phyloP scores from a whole-genome alignment of 2,888 invertebrate species.

The Drosophila nr. fundita region DNA sequence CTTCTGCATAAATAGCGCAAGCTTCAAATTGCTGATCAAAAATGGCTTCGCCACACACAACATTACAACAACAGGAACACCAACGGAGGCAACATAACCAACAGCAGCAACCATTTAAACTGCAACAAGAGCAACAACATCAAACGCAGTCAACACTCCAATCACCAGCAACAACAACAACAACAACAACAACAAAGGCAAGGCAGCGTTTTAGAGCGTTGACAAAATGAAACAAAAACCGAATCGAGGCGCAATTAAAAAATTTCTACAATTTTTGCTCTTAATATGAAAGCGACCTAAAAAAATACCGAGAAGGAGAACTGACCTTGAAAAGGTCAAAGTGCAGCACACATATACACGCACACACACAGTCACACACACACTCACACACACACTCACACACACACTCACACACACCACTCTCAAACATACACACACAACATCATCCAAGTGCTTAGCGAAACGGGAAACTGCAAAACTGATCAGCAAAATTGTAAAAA shows the following conservation, averaged over 20 bases:
- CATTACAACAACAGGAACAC: constrained; percentile 22
- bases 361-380: constrained; percentile 14
- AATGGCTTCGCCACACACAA: constrained; percentile 57
- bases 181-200: constrained; percentile 35
- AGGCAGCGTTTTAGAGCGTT: constrained; percentile 53
- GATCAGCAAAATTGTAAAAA: constrained; percentile 52
- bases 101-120: constrained; percentile 28
- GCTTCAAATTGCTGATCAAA: constrained; percentile 29
- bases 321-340: constrained; percentile 43
- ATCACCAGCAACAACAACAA: constrained; percentile 15
- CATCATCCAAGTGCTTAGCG: constrained; percentile 10
- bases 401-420: constrained; percentile 8
- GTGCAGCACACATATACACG: constrained; percentile 41
- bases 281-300: constrained; percentile 50
- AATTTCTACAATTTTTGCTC: constrained; percentile 30
- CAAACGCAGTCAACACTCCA: constrained; percentile 16
- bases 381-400: constrained; percentile 11
- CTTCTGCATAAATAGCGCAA: constrained; percentile 25
- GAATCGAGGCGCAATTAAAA: constrained; percentile 44
- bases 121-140: constrained; percentile 16
- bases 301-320: constrained; percentile 20
- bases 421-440: constrained; percentile 24
- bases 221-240: constrained; percentile 64
- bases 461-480: constrained; percentile 46
- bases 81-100: constrained; percentile 8